A percentile compares a stretch with the other conserved stretches of the same genome.
Evolutionary conservation across 2,797 vertebrate genomes (phyloP).

Genomic region (Hybognathus amarus): DNA sequence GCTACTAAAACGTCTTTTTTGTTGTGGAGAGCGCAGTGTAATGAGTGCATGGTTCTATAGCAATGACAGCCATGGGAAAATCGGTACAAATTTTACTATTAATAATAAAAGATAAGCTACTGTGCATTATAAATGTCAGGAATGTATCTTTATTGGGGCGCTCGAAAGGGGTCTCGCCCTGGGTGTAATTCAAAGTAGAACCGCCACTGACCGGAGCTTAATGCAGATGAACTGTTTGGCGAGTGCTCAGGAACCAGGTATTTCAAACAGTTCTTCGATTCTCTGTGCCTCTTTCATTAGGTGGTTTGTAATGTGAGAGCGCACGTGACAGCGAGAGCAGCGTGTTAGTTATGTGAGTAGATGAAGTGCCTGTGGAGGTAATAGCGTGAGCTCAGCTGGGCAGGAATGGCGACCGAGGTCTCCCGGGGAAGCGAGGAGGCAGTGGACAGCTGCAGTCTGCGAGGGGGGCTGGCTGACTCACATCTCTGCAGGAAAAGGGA

Average conservation of each 20-base stretch:
- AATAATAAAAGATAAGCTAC: too few species aligned
- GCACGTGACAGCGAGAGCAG: neutral
- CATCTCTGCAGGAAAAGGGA: constrained; percentile 47
- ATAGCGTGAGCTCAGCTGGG: constrained; percentile 50
- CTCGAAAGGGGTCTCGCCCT: too few species aligned
- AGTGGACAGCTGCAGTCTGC: constrained; percentile 59
- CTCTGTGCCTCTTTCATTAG: constrained; percentile 27
- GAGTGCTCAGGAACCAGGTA: neutral
- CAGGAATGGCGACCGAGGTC: constrained; percentile 50
- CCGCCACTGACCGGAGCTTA: neutral
- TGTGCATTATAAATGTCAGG: too few species aligned
- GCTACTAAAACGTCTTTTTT: too few species aligned
- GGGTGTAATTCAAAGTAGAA: too few species aligned
- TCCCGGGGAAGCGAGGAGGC: constrained; percentile 54
- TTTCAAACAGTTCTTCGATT: constrained; percentile 17
- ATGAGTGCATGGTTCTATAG: too few species aligned
- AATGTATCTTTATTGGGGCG: too few species aligned
- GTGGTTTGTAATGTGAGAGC: constrained; percentile 28
- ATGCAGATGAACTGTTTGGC: constrained; percentile 8
- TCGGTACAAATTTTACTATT: too few species aligned
- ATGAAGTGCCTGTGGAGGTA: constrained; percentile 49
- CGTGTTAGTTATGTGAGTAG: constrained; percentile 48
- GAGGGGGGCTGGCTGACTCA: constrained; percentile 58
- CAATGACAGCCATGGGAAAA: too few species aligned
- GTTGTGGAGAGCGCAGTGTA: too few species aligned